Evolutionary conservation across 2,797 vertebrate genomes (phyloP).

Genomic region (Bradypodion pumilum): DNA sequence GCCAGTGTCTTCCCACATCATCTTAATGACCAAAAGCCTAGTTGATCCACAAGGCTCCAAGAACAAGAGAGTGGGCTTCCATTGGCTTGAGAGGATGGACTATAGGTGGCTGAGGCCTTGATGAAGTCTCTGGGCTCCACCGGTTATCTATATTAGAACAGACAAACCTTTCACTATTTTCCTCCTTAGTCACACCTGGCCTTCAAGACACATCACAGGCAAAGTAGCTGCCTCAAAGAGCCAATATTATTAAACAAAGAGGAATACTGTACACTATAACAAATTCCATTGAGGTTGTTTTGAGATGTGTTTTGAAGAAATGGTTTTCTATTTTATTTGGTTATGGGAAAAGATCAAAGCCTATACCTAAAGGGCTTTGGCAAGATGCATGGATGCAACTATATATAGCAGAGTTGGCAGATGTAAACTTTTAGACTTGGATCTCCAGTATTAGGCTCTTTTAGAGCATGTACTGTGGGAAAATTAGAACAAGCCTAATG

Average conservation of each 20-base stretch:
- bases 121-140: too few species aligned
- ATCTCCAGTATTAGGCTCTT: neutral
- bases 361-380: neutral
- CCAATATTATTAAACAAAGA: neutral
- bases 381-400: neutral
- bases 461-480: neutral
- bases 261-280: neutral
- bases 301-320: neutral
- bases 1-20: neutral
- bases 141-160: too few species aligned
- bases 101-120: too few species aligned
- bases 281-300: neutral
- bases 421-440: neutral
- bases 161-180: neutral
- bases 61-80: neutral
- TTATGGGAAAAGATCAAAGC: neutral
- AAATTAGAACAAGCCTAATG: too few species aligned
- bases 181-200: neutral
- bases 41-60: neutral
- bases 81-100: neutral
- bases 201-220: neutral
- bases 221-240: neutral
- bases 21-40: neutral
- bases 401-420: neutral
- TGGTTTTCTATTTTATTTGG: neutral